These are phyloP conservation scores for Gryllus longicercus DNA, from an alignment of 2,888 invertebrate species.

Conservation along the genomic window DNA sequence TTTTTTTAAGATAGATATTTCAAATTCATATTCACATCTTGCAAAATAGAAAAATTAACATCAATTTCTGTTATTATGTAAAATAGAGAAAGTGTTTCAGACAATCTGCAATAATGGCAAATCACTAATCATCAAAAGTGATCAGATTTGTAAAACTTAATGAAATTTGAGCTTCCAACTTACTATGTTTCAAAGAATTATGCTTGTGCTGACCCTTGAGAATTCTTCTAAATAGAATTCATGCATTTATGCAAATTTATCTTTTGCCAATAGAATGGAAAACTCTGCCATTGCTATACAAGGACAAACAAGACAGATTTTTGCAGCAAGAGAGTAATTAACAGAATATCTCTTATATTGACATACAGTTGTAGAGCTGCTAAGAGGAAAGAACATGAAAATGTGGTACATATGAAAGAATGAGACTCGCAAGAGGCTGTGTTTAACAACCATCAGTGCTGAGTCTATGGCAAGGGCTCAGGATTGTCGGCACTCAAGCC, in stretches of 20 bases:
- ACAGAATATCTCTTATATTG: neutral
- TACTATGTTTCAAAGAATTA: too few relatives aligned
- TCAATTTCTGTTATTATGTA: too few relatives aligned
- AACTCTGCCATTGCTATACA: conserved; percentile 20
- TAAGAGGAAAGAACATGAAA: neutral
- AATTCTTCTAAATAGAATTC: too few relatives aligned
- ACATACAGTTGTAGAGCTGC: conserved; percentile 5
- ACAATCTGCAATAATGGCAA: too few relatives aligned
- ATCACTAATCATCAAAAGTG: too few relatives aligned
- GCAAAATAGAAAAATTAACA: too few relatives aligned
- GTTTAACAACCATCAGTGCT: conserved; percentile 20
- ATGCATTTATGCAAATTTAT: neutral
- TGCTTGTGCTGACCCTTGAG: too few relatives aligned
- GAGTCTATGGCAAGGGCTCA: conserved; percentile 34
- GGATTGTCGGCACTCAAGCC: conserved; percentile 32
- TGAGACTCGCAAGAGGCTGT: neutral
- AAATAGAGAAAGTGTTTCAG: too few relatives aligned
- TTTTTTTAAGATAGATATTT: too few relatives aligned
- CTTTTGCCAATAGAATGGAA: neutral
- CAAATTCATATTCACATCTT: too few relatives aligned
- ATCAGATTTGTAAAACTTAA: too few relatives aligned
- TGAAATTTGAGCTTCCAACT: too few relatives aligned
- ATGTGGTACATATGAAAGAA: neutral
- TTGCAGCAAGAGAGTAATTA: conserved; percentile 10
- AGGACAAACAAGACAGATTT: neutral